Percentiles rank a stretch among this genome's conserved stretches.
phyloP scores from a whole-genome alignment of 2,113 vertebrate species.

The Neodon shergylaensis region DNA sequence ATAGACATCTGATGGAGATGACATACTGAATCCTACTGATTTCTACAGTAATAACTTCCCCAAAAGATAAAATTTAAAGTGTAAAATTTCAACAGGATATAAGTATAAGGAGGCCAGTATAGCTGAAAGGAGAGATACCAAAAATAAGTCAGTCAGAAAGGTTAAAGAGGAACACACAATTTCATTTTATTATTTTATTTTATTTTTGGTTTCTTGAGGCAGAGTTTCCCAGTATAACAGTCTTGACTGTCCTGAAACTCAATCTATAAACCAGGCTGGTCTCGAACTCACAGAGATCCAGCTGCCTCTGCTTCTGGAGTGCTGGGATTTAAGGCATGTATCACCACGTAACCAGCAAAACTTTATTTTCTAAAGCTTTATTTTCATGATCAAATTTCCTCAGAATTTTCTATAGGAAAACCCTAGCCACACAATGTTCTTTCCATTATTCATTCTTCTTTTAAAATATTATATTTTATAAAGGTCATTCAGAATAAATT shows the following conservation, averaged over 20 bases:
- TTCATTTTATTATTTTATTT: not conserved
- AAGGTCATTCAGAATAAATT: not conserved
- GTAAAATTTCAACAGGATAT: not conserved
- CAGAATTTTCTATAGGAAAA: not conserved
- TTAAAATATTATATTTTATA: not conserved
- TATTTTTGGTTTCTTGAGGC: too few relatives aligned
- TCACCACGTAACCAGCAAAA: not conserved
- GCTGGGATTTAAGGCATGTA: not conserved
- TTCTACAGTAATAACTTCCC: not conserved
- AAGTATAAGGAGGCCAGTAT: not conserved
- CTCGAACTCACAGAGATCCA: not conserved
- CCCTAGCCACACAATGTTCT: not conserved
- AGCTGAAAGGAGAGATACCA: not conserved
- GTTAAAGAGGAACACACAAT: not conserved
- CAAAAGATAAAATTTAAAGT: not conserved
- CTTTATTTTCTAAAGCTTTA: not conserved
- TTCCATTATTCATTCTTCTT: not conserved
- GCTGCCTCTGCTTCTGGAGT: not conserved
- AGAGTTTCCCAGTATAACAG: not conserved
- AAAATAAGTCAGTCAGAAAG: not conserved
- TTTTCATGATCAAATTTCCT: not conserved
- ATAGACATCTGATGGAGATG: not conserved
- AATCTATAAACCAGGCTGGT: not conserved
- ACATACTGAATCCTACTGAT: not conserved
- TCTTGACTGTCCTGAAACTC: not conserved